Evolutionary conservation across 2,113 vertebrate genomes (phyloP).

Genomic region (Peromyscus polionotus): DNA sequence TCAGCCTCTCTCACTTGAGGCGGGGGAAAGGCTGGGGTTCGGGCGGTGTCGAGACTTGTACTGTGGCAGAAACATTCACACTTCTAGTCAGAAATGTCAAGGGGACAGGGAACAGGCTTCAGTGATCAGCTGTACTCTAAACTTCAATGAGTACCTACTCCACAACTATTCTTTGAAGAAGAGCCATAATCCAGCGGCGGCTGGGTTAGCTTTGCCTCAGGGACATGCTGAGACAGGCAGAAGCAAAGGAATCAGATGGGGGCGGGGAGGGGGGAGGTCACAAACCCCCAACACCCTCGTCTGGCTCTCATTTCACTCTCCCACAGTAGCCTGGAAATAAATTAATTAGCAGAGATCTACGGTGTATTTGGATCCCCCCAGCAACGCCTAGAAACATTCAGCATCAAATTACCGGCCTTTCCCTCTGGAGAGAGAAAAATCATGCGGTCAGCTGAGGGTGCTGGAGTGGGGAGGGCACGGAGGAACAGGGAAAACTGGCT

Average conservation of each 20-base stretch:
- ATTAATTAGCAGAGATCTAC: slow-evolving; percentile 23
- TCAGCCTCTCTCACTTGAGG: neutral
- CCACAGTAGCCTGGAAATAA: slow-evolving; percentile 43
- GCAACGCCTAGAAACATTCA: slow-evolving; percentile 21
- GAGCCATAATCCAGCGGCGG: slow-evolving; percentile 29
- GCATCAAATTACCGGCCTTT: slow-evolving; percentile 15
- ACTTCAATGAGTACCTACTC: slow-evolving; percentile 46
- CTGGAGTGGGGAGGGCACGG: neutral
- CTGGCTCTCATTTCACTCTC: slow-evolving; percentile 28
- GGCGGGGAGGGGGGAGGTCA: neutral
- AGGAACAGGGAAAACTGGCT: neutral
- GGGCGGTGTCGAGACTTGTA: neutral
- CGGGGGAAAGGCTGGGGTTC: neutral
- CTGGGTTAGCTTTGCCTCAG: slow-evolving; percentile 18
- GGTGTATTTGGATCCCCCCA: neutral
- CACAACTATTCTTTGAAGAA: slow-evolving; percentile 56
- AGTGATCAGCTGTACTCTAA: slow-evolving; percentile 30
- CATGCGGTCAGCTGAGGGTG: neutral
- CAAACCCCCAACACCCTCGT: neutral
- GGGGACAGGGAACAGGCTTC: neutral
- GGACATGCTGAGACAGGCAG: slow-evolving; percentile 40
- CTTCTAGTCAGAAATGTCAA: neutral
- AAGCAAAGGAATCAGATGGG: neutral
- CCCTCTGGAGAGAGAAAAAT: neutral
- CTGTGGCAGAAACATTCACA: slow-evolving; percentile 10